Conservation (phyloP, 2,888 invertebrate species). For the Cyaniris semiargus region DNA sequence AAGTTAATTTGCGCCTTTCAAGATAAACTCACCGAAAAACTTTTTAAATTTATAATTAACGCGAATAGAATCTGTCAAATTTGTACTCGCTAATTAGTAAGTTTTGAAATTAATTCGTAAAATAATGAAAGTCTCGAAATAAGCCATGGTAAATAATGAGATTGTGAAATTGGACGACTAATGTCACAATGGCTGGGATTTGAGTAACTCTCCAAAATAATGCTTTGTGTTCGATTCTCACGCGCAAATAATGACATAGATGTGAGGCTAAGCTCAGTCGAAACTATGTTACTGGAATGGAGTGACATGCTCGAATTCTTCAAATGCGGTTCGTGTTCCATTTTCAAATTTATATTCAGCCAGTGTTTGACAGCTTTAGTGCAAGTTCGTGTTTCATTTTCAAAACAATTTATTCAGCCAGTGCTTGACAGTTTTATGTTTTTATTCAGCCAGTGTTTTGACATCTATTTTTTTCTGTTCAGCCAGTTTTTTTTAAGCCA, state of each 20-base stretch:
- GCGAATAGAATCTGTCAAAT: neutral
- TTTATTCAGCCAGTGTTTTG: no score
- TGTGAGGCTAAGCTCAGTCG: slow-evolving; percentile 64
- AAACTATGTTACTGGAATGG: slow-evolving; percentile 74
- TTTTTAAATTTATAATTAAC: slow-evolving; percentile 12
- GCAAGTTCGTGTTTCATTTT: no score
- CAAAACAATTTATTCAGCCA: no score
- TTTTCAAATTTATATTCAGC: slow-evolving; percentile 46
- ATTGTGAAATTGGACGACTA: slow-evolving; percentile 29
- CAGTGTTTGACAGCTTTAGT: slow-evolving; percentile 36
- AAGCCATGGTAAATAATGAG: slow-evolving; percentile 16
- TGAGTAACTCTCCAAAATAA: slow-evolving; percentile 32
- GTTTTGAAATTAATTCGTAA: neutral
- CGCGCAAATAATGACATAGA: slow-evolving; percentile 50
- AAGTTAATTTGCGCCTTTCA: neutral
- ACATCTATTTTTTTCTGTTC: neutral
- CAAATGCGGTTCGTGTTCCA: slow-evolving; percentile 63
- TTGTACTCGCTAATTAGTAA: neutral
- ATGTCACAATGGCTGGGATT: slow-evolving; percentile 30
- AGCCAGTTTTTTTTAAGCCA: neutral
- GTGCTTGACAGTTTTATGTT: neutral
- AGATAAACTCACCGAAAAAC: neutral
- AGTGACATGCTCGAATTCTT: slow-evolving; percentile 75
- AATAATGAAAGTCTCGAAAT: slow-evolving; percentile 18
- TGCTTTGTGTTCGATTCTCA: slow-evolving; percentile 45